Base-by-base conservation (phyloP, 2,797 vertebrate genomes). In the Picus viridis region DNA sequence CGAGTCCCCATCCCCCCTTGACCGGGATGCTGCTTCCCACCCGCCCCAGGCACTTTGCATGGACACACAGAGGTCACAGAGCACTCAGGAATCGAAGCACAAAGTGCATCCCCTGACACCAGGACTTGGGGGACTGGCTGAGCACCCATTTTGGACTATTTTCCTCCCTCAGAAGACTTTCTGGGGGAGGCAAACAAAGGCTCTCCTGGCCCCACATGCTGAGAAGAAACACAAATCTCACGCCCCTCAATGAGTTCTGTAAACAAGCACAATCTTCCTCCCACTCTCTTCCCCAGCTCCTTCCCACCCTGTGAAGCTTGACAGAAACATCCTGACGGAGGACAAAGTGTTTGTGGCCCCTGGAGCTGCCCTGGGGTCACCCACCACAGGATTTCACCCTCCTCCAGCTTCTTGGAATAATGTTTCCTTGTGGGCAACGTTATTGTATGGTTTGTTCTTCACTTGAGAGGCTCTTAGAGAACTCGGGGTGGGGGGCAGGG, bases 261-360 rank as follows among this genome's bases (percentile, higher is more conserved):
- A 83, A 85, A 65, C 34, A 27, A 88, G 69, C n/a, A 27, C 29
- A 6, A 11, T 9, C 64, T 70, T 62, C 69, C 76, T 93, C 94
- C 94, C 85, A 88, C 93, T 91, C 70, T 58, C 43, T 74, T 95
- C 93, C 64, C 89, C 19, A 10, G 41, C 63, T 24, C 59, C 88
- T 90, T 93, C 91, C 89, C 94, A 59, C 51, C 47, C 82, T 0
- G 0, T 1, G 3, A 71, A 83, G 75, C 79, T 8, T 7, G 10
- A 43, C 3, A 8, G 84, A 88, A 94, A 83, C 59, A 58, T 79
- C 88, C 68, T 24, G 47, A 54, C 4, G 67, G 51, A 83, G 51
- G 57, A 91, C 76, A 90, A 90, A 94, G 91, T 0, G 0, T 15
- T 77, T 56, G 51, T 81, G 68, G 71, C 61, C 64, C 68, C 69